Conservation (phyloP, 2,888 invertebrate species). For the Psylliodes chrysocephalus region DNA sequence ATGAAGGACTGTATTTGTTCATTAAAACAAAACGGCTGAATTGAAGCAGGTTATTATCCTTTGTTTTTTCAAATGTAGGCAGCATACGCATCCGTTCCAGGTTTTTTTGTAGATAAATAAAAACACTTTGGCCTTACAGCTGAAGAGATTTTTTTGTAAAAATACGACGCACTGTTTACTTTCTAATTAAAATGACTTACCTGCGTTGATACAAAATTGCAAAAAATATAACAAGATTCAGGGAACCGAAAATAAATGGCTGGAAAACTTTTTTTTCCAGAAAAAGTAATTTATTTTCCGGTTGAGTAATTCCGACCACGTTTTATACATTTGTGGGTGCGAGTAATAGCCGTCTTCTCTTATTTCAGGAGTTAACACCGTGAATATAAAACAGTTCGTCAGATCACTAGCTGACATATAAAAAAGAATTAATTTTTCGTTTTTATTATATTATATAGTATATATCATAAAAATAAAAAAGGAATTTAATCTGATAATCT, state of each 20-base stretch:
- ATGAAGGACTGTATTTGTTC: no score
- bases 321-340: conserved; percentile 6
- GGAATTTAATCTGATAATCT: no score
- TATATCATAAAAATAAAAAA: no score
- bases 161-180: neutral
- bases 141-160: no score
- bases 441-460: neutral
- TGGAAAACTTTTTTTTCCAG: neutral
- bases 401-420: neutral
- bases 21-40: no score
- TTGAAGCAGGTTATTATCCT: no score
- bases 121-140: no score
- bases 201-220: neutral
- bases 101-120: no score
- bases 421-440: neutral
- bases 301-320: conserved; percentile 11
- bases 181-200: neutral
- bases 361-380: conserved; percentile 9
- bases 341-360: conserved; percentile 7
- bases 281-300: conserved; percentile 16
- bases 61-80: no score
- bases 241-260: neutral
- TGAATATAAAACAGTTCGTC: conserved; percentile 12
- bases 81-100: no score
- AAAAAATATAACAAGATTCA: neutral